Percentiles rank a stretch among this genome's conserved stretches.
phyloP scores from a whole-genome alignment of 2,888 invertebrate genomes.

The Xestoiulus laeticollis region DNA sequence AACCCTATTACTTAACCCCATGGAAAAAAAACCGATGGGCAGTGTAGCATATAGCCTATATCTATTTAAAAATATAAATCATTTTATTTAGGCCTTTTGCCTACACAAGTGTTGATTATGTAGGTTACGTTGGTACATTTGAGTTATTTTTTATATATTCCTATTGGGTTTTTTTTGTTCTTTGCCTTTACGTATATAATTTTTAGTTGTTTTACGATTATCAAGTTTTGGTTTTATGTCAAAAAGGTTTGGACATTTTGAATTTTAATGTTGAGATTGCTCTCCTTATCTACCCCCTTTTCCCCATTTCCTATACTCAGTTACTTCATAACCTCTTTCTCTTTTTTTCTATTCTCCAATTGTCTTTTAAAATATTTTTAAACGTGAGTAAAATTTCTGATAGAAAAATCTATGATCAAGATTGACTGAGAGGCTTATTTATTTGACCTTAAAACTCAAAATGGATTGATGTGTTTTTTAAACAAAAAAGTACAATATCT shows the following conservation, averaged over 20 bases:
- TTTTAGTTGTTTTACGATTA: slow-evolving; percentile 27
- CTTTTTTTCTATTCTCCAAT: background rate
- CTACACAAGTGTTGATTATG: slow-evolving; percentile 17
- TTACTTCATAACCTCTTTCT: slow-evolving; percentile 16
- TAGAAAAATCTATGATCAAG: background rate
- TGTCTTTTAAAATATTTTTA: slow-evolving; percentile 1
- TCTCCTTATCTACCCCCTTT: slow-evolving; percentile 28
- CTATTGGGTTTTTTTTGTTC: background rate
- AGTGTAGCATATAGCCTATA: slow-evolving; percentile 19
- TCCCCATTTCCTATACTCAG: slow-evolving; percentile 11
- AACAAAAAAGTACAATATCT: background rate
- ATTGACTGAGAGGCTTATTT: background rate
- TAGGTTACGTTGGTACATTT: background rate
- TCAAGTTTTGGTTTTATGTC: slow-evolving; percentile 37
- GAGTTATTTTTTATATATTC: no score
- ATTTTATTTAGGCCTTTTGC: slow-evolving; percentile 18
- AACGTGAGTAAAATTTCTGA: slow-evolving; percentile 8
- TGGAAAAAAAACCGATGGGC: background rate
- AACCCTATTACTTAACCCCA: background rate
- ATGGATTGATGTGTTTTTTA: background rate
- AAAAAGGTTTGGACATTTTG: slow-evolving; percentile 37
- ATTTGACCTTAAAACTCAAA: background rate
- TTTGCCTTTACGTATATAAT: background rate
- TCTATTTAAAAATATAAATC: slow-evolving; percentile 25
- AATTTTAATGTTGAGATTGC: slow-evolving; percentile 15